Base-by-base conservation (phyloP, 2,888 invertebrate genomes). In the Stenodera caucasica region DNA sequence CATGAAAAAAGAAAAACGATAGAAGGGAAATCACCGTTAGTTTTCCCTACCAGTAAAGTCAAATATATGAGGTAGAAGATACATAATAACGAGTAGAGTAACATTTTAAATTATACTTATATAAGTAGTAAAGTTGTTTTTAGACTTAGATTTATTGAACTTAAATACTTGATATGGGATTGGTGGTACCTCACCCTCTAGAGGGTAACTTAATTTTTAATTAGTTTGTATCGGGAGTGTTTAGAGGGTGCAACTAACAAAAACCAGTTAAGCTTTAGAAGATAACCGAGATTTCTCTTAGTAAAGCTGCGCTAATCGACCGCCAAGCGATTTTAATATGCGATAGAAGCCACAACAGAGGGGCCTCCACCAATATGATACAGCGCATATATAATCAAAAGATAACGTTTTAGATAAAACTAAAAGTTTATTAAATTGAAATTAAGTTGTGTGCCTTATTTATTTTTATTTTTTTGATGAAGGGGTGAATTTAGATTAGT, bases 21-120 rank as follows among this genome's bases (percentile, higher is more conserved):
- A 7, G 45, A 11, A 12, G 60, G 67, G 63, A 61, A 58, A 59
- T 53, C 52, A 55, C 52, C 53, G 32, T 51, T 21, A 35, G 35
- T 33, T 14, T 54, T n/a, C n/a, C n/a, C n/a, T n/a, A n/a, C 58
- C 53, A 55, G 56, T 55, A 66, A 69, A 70, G 67, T 66, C 67
- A 66, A 69, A 70, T 70, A 68, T 70, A 70, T 67, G 67, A 57
- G 58, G 63, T 57, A 51, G 57, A 64, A 68, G 64, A 68, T 67
- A 67, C 67, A 63, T 37, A 62, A 57, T 51, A 55, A 53, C 51
- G 53, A n/a, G n/a, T n/a, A 53, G 35, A 58, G 45, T 49, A 57
- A 58, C 58, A 62, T 56, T 53, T 58, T 58, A 55, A 62, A 58
- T 62, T 61, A n/a, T n/a, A n/a, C n/a, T n/a, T n/a, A n/a, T n/a